Percentiles rank a stretch among this genome's conserved stretches.
Conservation (phyloP, 1,140 invertebrate species). For the Lycorma delicatula region DNA sequence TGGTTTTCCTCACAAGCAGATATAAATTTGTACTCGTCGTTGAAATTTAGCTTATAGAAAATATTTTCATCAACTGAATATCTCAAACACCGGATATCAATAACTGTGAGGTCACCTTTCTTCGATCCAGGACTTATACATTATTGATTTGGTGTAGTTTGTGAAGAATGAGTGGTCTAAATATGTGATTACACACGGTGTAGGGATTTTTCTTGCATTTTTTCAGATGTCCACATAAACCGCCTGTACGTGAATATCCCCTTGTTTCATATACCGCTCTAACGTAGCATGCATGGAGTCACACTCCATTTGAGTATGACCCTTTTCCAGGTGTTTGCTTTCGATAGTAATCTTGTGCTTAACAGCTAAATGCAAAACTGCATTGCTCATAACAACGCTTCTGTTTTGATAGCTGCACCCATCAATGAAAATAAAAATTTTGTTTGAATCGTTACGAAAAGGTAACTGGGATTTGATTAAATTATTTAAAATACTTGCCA, state of each 20-base stretch:
- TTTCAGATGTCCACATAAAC: background rate
- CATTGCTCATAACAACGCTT: constrained; percentile 34
- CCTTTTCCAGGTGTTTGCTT: constrained; percentile 38
- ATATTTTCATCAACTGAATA: background rate
- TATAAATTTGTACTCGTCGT: background rate
- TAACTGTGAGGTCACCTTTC: constrained; percentile 3
- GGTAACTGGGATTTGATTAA: constrained; percentile 1
- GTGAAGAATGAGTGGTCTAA: constrained; percentile 7
- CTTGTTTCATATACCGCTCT: constrained; percentile 27
- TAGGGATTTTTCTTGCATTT: constrained; percentile 3
- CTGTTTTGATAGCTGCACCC: constrained; percentile 35
- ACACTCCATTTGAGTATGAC: constrained; percentile 40
- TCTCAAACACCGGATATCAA: background rate
- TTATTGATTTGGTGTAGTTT: background rate
- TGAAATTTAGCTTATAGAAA: background rate
- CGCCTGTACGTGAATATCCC: constrained; percentile 11
- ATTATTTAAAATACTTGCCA: constrained; percentile 1
- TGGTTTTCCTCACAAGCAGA: no score
- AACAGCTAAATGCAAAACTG: constrained; percentile 27
- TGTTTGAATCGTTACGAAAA: background rate
- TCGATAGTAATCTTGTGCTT: constrained; percentile 29
- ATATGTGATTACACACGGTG: background rate
- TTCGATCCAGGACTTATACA: constrained; percentile 6
- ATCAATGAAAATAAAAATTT: constrained; percentile 24
- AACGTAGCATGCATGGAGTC: constrained; percentile 35